phyloP scores from a whole-genome alignment of 2,113 vertebrate species.

The Mesitornis unicolor region DNA sequence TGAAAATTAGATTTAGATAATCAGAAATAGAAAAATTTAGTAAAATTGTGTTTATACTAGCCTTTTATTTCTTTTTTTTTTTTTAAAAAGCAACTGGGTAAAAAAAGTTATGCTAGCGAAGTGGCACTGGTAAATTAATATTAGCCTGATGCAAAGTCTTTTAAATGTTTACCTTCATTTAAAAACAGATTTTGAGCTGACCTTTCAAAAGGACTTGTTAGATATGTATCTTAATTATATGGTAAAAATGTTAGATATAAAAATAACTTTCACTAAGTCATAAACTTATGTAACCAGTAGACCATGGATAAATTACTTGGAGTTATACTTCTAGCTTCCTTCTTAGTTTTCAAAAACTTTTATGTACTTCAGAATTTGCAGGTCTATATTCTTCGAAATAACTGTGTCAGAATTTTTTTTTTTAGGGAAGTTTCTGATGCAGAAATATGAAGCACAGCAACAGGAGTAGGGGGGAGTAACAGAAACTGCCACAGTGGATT shows the following conservation, averaged over 20 bases:
- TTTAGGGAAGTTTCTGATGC: background rate
- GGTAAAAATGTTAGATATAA: background rate
- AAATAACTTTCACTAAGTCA: background rate
- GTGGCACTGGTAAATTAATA: background rate
- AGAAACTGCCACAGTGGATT: conserved; percentile 8
- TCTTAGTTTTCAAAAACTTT: background rate
- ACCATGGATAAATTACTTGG: background rate
- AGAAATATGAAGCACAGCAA: background rate
- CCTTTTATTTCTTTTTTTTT: accelerated
- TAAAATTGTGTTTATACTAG: background rate
- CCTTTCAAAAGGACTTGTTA: background rate
- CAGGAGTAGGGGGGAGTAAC: background rate
- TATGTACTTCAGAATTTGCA: background rate
- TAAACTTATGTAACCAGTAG: background rate
- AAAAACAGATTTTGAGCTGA: background rate
- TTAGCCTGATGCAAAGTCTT: background rate
- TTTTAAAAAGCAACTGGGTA: accelerated
- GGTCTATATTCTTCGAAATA: background rate
- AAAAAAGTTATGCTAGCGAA: accelerated
- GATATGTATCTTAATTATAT: background rate
- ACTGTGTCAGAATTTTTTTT: background rate
- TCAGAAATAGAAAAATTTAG: background rate
- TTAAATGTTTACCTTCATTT: background rate
- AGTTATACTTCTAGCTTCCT: background rate
- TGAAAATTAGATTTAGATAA: background rate